Base-by-base conservation (phyloP, 2,888 invertebrate species). In the Mythimna lalbum region DNA sequence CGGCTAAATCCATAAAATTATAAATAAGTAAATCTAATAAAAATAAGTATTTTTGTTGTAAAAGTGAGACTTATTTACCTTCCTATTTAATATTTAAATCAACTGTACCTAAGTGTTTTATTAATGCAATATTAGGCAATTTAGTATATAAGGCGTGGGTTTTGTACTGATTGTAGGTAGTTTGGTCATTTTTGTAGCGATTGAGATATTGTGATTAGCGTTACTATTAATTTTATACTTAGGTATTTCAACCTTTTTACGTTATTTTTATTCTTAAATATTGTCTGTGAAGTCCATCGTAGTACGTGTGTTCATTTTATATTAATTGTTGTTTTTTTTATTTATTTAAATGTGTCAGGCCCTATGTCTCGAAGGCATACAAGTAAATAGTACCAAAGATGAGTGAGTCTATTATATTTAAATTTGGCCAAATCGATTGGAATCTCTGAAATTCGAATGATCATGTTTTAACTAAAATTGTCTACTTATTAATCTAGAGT, bases 351-450 rank as follows among this genome's bases (percentile, higher is more conserved):
- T 56, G n/a, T 64, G 39, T 77, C 23, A 63, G 6, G 1, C 67
- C 59, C 57, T 55, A 62, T 56, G 61, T 70, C 69, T 70, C 61
- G 47, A 80, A 83, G 73, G 68, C 62, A 63, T 73, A 23, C 56
- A 63, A 66, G 43, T 67, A 61, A 83, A 64, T 69, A 73, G 69
- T 79, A 84, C 82, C 82, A 83, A 83, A 83, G 82, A 82, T 76
- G 67, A 72, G 31, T 61, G 69, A 81, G 73, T 82, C 62, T 78
- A 71, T 57, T 75, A 68, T 53, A 60, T 17, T 50, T n/a, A 7
- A 21, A 9, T 27, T 62, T 31, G 12, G n/a, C 52, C 27, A 60
- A 60, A 65, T 60, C 19, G 10, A 65, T 69, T 60, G 10, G 60
- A 72, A 73, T 56, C 49, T 56, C 36, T 12, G 23, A 59, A 39